Evolutionary conservation across 2,888 invertebrate species (phyloP), one percentile per base, ranked within the genome.

Genomic region (Laothoe populi): DNA sequence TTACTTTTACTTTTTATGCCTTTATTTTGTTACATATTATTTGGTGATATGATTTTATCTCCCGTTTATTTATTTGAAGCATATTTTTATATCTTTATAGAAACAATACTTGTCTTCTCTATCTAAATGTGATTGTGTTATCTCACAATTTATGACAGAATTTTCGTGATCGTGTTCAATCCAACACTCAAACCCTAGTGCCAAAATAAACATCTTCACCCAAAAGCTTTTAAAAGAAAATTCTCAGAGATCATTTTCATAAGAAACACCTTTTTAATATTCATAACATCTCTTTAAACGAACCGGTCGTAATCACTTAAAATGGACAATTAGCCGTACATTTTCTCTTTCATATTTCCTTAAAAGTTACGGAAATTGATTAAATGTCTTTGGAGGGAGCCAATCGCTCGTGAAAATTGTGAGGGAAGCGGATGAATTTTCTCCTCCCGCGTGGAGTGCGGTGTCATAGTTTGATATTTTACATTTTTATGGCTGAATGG

Each of bases 231-330:
- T 31, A 31, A 53, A 11, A 11, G 19, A 19, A 31, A 26, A 24
- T n/a, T 19, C 11, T 0, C 19, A 16, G 19, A 35, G 53, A 35
- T 53, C 19, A 19, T 35, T 53, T 53, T 35, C 53, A 40, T 44
- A 38, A 26, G 40, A 26, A 53, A 63, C 44, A 46, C 59, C 57
- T 59, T 24, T 53, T 63, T 63, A 63, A 63, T 60, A 63, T 63
- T 63, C 63, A 63, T 63, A 57, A 57, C 60, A 53, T 60, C 13
- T 60, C 60, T 59, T 60, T 63, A 48, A 58, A 44, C 53, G 38
- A 61, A 59, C 59, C 60, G 42, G 40, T 48, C 26, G n/a, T 59
- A 61, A 64, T 62, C 48, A 35, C 19, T 23, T 45, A 46, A 60
- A 57, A 24, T 48, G 1, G 21, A 58, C 60, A 62, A 62, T 60